Evolutionary conservation across 1,140 invertebrate genomes (phyloP).

Genomic region (Drosophila saltans): DNA sequence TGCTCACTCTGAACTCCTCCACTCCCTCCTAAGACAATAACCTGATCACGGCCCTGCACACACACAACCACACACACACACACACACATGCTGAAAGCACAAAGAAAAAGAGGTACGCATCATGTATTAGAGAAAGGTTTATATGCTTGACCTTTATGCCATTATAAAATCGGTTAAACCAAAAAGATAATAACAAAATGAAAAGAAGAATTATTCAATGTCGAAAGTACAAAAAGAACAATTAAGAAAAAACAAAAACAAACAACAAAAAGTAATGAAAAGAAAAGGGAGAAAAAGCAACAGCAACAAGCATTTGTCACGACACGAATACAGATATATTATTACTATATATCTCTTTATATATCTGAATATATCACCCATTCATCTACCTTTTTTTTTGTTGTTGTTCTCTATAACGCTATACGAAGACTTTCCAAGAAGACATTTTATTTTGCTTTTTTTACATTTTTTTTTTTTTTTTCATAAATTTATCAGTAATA

Average conservation of each 20-base stretch:
- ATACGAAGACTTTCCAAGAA: slow-evolving; percentile 64
- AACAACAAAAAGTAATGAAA: too few species aligned
- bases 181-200: slow-evolving; percentile 42
- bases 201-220: slow-evolving; percentile 52
- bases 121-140: slow-evolving; percentile 47
- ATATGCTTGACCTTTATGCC: slow-evolving; percentile 48
- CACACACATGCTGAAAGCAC: slow-evolving; percentile 69
- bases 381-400: slow-evolving; percentile 33
- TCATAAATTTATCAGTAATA: slow-evolving; percentile 51
- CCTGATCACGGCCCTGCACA: slow-evolving; percentile 15
- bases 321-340: slow-evolving; percentile 22
- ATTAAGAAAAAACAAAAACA: slow-evolving; percentile 28
- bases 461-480: slow-evolving; percentile 43
- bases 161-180: slow-evolving; percentile 73
- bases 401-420: slow-evolving; percentile 27
- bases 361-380: slow-evolving; percentile 2
- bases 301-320: slow-evolving; percentile 55
- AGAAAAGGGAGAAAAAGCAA: too few species aligned
- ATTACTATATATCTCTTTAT: not conserved
- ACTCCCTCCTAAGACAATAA: not conserved
- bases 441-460: slow-evolving; percentile 53
- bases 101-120: slow-evolving; percentile 44
- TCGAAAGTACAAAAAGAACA: slow-evolving; percentile 67
- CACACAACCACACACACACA: slow-evolving; percentile 24
- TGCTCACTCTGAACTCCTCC: not conserved